Conservation (phyloP, 1,140 invertebrate species). For the Zophobas morio region DNA sequence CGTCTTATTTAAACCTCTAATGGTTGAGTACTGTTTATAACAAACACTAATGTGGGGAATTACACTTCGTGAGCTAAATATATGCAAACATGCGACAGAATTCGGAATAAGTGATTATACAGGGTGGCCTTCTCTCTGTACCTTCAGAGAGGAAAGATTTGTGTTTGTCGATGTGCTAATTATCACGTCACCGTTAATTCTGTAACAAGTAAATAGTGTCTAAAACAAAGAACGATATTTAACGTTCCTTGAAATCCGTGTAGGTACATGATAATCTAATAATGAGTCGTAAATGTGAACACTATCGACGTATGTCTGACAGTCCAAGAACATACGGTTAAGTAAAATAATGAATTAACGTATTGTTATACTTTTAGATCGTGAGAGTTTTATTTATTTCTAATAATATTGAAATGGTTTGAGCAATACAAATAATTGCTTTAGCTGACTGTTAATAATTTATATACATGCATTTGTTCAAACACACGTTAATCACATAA, state of each 20-base stretch:
- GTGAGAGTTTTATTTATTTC: background rate
- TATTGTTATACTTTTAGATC: background rate
- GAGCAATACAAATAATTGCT: conserved; percentile 39
- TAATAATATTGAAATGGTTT: conserved; percentile 34
- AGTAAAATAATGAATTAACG: too few species aligned
- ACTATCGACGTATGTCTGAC: background rate
- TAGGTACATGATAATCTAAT: conserved; percentile 8
- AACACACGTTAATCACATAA: conserved; percentile 44
- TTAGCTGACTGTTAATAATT: conserved; percentile 48
- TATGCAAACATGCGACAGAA: conserved; percentile 18
- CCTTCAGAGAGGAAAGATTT: conserved; percentile 23
- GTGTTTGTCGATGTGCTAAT: conserved; percentile 18
- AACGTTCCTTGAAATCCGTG: conserved; percentile 18
- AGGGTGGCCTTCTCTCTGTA: conserved; percentile 28
- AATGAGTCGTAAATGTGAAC: too few species aligned
- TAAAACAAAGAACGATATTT: conserved; percentile 16
- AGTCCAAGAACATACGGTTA: too few species aligned
- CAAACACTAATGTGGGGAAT: conserved; percentile 41
- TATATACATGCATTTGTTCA: conserved; percentile 49
- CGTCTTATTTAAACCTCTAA: conserved; percentile 39
- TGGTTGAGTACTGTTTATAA: conserved; percentile 39
- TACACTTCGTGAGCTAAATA: conserved; percentile 35
- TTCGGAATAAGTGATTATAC: conserved; percentile 30
- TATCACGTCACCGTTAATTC: conserved; percentile 18
- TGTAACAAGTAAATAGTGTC: conserved; percentile 1